These are phyloP conservation scores for Anarrhichthys ocellatus DNA, from an alignment of 2,113 vertebrate genomes.

Conservation along the genomic window DNA sequence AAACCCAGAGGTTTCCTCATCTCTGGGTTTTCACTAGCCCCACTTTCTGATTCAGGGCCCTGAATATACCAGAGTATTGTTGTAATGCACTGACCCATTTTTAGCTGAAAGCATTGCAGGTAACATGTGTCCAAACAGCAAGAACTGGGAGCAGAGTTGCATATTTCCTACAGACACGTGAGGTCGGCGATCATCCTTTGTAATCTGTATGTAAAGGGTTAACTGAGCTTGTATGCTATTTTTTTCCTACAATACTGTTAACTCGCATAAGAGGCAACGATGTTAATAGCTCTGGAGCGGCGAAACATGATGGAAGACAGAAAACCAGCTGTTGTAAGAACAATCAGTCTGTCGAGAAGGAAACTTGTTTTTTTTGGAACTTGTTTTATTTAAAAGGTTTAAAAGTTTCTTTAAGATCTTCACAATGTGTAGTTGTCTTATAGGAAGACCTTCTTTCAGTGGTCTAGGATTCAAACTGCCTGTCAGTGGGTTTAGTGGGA, in stretches of 20 bases:
- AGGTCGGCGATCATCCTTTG: background rate
- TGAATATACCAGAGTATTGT: constrained; percentile 8
- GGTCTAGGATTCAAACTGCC: too few relatives aligned
- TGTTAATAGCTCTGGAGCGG: background rate
- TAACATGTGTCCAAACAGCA: background rate
- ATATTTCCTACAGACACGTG: background rate
- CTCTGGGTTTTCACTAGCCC: background rate
- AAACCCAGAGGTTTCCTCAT: background rate
- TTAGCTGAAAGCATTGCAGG: background rate
- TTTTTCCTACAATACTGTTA: background rate
- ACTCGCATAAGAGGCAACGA: background rate
- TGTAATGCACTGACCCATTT: background rate
- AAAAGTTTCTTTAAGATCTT: too few relatives aligned
- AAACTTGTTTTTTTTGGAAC: too few relatives aligned
- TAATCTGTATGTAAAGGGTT: background rate
- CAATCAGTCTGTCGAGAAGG: too few relatives aligned
- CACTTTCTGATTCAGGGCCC: background rate
- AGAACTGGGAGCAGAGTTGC: background rate
- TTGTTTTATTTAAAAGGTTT: too few relatives aligned
- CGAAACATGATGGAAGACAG: background rate
- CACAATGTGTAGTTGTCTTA: too few relatives aligned
- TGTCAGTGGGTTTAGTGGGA: too few relatives aligned
- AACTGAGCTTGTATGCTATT: constrained; percentile 5
- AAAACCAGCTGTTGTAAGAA: too few relatives aligned
- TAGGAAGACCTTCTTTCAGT: too few relatives aligned